Conservation (phyloP, 1,140 invertebrate genomes). For the Metopolophium dirhodum region DNA sequence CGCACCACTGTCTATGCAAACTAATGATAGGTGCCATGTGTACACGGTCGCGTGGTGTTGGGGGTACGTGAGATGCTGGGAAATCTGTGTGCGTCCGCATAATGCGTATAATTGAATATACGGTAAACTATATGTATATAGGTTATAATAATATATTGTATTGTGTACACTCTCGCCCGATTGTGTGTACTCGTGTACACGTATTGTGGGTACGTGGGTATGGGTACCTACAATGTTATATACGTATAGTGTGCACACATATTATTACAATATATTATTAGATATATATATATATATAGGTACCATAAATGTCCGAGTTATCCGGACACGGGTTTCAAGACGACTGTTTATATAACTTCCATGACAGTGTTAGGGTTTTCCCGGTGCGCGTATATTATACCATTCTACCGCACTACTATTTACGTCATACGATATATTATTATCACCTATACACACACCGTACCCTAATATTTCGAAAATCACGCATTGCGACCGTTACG, state of each 20-base stretch:
- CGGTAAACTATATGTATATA: not conserved
- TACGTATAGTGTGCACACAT: not conserved
- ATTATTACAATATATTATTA: not conserved
- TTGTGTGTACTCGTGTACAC: not conserved
- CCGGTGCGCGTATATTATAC: not conserved
- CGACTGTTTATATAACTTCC: not conserved
- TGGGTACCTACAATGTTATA: too few relatives aligned
- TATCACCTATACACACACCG: not conserved
- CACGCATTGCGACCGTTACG: not conserved
- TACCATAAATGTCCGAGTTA: not conserved
- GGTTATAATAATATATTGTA: not conserved
- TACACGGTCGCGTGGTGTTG: too few relatives aligned
- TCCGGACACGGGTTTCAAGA: not conserved
- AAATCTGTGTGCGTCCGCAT: not conserved
- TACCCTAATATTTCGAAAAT: slow-evolving; percentile 4
- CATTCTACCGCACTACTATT: not conserved
- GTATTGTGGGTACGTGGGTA: too few relatives aligned
- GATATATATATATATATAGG: not conserved
- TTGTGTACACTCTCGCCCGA: not conserved
- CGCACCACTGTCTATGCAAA: not conserved
- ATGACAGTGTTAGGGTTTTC: not conserved
- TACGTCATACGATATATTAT: not conserved
- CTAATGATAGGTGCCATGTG: not conserved
- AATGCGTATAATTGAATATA: not conserved
- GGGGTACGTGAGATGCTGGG: not conserved